phyloP scores from a whole-genome alignment of 2,113 vertebrate genomes.

The Myrmecophaga tridactyla region DNA sequence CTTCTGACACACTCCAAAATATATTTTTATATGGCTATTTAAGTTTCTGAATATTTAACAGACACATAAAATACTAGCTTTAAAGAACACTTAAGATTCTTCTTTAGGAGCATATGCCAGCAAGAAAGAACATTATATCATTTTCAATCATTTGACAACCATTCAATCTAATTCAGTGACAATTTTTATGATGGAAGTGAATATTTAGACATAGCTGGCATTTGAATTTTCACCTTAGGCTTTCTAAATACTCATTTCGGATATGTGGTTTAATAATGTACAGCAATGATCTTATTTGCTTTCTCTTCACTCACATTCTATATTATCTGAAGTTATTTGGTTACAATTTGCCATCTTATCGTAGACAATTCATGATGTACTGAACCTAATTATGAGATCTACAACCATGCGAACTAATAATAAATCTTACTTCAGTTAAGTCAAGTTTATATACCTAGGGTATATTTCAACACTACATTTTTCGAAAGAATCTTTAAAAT shows the following conservation, averaged over 20 bases:
- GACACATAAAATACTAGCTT: slow-evolving; percentile 42
- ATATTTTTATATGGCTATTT: slow-evolving; percentile 2
- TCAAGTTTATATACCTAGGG: not conserved
- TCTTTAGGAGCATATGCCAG: slow-evolving; percentile 21
- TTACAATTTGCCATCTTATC: not conserved
- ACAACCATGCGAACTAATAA: not conserved
- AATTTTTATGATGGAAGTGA: slow-evolving; percentile 39
- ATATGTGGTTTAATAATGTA: slow-evolving; percentile 41
- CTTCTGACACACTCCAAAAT: slow-evolving; percentile 13
- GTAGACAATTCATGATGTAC: not conserved
- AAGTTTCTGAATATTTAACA: slow-evolving; percentile 41
- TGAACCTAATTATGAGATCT: not conserved
- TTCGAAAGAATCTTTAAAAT: slow-evolving; percentile 11
- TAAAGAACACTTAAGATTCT: slow-evolving; percentile 5
- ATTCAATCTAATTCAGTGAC: slow-evolving; percentile 46
- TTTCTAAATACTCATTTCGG: slow-evolving; percentile 21
- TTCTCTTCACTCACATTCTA: not conserved
- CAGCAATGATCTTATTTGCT: not conserved
- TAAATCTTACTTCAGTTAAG: not conserved
- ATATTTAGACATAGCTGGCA: slow-evolving; percentile 37
- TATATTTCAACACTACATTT: not conserved
- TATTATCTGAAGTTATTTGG: not conserved
- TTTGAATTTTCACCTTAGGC: slow-evolving; percentile 41
- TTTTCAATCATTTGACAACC: slow-evolving; percentile 52
- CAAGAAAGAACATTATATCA: not conserved